Conservation (phyloP, 1,140 invertebrate species). For the Aphelenchoides fujianensis region DNA sequence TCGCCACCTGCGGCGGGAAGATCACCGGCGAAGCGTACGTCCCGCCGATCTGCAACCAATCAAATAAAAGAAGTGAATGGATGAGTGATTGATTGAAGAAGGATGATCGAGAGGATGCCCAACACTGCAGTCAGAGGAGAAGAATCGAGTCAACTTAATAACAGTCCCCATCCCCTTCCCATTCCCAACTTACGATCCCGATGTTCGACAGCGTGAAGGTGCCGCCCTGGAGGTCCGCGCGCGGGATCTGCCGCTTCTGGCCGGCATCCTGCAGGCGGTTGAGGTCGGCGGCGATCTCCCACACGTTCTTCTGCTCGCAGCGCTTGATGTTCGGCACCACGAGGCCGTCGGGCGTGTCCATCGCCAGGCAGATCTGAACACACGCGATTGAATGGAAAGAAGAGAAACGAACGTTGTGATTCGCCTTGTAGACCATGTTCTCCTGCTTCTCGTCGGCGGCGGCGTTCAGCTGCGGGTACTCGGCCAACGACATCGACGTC, state of each 20-base stretch:
- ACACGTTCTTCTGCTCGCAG: constrained; percentile 72
- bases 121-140: no score
- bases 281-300: constrained; percentile 81
- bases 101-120: no score
- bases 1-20: constrained; percentile 84
- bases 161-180: no score
- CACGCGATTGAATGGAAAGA: no score
- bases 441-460: constrained; percentile 76
- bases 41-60: constrained; percentile 91
- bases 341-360: constrained; percentile 87
- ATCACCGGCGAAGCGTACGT: constrained; percentile 91
- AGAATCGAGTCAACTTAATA: no score
- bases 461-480: constrained; percentile 85
- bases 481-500: constrained; percentile 75
- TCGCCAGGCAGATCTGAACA: constrained; percentile 94
- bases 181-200: constrained; percentile 85
- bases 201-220: constrained; percentile 97
- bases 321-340: constrained; percentile 97
- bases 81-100: no score
- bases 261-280: constrained; percentile 77
- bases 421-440: constrained; percentile 76
- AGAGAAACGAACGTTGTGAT: no score
- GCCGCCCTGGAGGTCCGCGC: constrained; percentile 77
- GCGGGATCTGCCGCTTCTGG: constrained; percentile 71
- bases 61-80: no score